Percentiles rank a stretch among this genome's conserved stretches.
These are phyloP conservation scores for Microctonus hyperodae DNA, from an alignment of 2,888 invertebrate species.

Conservation along the genomic window DNA sequence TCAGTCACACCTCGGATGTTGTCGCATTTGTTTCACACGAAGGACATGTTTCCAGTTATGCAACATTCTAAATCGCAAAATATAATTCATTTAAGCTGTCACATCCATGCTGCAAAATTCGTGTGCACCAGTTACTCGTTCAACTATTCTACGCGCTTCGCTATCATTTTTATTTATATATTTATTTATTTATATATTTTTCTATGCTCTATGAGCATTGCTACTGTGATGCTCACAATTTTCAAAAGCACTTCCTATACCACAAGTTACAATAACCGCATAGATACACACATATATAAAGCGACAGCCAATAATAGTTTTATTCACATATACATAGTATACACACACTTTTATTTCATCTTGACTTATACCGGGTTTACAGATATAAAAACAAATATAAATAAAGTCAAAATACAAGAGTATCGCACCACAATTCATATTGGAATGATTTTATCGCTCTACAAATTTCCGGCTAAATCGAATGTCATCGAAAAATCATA, in stretches of 20 bases:
- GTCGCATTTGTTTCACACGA: conserved; percentile 20
- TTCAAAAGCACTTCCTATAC: background rate
- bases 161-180: background rate
- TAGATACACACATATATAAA: too few species aligned
- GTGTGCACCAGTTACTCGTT: conserved; percentile 13
- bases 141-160: background rate
- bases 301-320: background rate
- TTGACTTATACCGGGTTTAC: background rate
- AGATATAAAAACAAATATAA: background rate
- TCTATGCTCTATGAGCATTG: background rate
- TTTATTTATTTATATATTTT: background rate
- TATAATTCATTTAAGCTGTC: conserved; percentile 31
- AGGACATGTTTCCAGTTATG: conserved; percentile 19
- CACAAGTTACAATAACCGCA: background rate
- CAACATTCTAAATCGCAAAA: conserved; percentile 27
- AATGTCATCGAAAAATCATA: conserved; percentile 9
- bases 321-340: background rate
- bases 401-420: background rate
- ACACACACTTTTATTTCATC: background rate
- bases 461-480: conserved; percentile 15
- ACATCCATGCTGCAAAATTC: conserved; percentile 20
- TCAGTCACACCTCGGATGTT: conserved; percentile 26
- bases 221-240: conserved; percentile 6
- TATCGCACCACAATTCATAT: background rate
- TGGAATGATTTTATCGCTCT: conserved; percentile 5